Evolutionary conservation across 1,140 invertebrate species (phyloP), one percentile per base, ranked within the genome.

Genomic region (Eubasilissa regina): DNA sequence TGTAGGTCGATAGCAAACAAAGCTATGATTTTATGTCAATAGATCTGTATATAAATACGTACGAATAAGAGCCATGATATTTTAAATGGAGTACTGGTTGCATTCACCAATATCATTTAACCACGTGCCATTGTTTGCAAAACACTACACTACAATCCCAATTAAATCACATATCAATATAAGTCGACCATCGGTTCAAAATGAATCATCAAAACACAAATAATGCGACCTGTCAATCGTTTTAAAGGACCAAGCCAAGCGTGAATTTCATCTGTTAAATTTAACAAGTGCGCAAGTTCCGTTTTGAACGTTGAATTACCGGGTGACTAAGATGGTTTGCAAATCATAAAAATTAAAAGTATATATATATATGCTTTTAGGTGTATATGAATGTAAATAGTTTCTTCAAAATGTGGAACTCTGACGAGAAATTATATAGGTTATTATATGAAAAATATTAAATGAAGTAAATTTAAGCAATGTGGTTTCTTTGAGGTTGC

Each of bases 131-230:
- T 79, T 82, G 81, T 82, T 82, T 82, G 75, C 78, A 74, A 64
- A 82, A 82, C 81, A 82, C 75, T 80, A 74, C 78, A 76, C 64
- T 74, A 80, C 48, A 62, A 79, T 79, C 51, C 78, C 78, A 79
- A 82, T 82, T 82, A 79, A 19, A 56, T 21, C 35, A 21, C 55
- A 60, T n/a, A 70, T 60, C 56, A 76, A 76, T 64, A 60, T 56
- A 25, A 35, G 1, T 35, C 25, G 25, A 35, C 25, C 25, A 35
- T 1, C 19, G 53, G 21, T 17, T 75, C n/a, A 62, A 77, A 51
- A 48, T 48, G 53, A 74, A 25, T 35, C 21, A 48, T 64, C 43
- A 51, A 78, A 78, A 75, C 66, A 78, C 53, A 73, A 78, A 78
- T 78, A 81, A 81, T 17, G 25, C 35, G 47, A 66, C 15, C 53